A percentile compares a stretch with the other conserved stretches of the same genome.
Evolutionary conservation across 2,113 vertebrate genomes (phyloP).

Genomic region (Panurus biarmicus): DNA sequence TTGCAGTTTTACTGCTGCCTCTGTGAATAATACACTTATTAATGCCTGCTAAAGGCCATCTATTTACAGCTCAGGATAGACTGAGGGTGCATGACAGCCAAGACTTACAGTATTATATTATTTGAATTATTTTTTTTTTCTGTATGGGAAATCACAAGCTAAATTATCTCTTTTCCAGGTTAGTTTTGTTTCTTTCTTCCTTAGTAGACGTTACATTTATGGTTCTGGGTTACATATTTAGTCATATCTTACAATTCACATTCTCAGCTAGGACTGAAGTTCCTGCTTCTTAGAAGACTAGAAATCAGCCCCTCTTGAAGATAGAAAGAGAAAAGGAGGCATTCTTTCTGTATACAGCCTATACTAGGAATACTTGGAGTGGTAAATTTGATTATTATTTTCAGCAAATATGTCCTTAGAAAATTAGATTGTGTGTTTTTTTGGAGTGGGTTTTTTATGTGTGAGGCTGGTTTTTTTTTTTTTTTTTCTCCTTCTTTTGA

Average conservation of each 20-base stretch:
- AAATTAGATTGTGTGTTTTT: background rate
- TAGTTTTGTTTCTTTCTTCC: background rate
- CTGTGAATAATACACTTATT: background rate
- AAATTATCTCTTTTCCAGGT: background rate
- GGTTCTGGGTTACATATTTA: background rate
- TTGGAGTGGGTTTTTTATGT: background rate
- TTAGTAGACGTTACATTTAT: background rate
- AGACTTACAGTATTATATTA: background rate
- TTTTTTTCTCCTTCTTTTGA: background rate
- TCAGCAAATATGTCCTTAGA: background rate
- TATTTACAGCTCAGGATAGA: background rate
- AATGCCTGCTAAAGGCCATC: background rate
- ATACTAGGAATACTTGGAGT: background rate
- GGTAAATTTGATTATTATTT: background rate
- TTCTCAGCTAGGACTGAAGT: background rate
- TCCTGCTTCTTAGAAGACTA: background rate
- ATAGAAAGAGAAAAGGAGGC: background rate
- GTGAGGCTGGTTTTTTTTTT: background rate
- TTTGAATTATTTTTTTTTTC: background rate
- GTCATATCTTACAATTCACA: background rate
- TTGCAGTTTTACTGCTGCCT: background rate
- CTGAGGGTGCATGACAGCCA: background rate
- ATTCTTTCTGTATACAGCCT: background rate
- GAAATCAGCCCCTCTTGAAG: background rate
- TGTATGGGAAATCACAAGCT: background rate